These are phyloP conservation scores for Caenorhabditis panamensis DNA, from an alignment of 2,888 invertebrate species.

Conservation along the genomic window DNA sequence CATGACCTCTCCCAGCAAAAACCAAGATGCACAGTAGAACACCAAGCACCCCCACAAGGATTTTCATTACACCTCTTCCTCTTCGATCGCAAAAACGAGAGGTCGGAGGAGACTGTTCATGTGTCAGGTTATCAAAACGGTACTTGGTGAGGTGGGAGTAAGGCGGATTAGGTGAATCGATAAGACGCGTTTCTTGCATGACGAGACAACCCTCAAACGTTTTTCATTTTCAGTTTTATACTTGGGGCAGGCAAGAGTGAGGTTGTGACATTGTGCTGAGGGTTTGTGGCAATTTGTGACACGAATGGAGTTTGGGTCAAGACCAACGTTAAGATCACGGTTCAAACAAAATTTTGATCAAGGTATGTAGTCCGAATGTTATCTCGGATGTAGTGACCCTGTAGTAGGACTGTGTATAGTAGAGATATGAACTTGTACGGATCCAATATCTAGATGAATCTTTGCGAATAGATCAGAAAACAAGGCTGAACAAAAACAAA, in stretches of 20 bases:
- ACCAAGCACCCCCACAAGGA: conserved; percentile 32
- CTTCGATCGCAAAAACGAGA: conserved; percentile 33
- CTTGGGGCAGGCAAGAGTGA: background rate
- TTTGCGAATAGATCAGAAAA: conserved; percentile 6
- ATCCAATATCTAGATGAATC: no score
- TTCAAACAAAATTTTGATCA: no score
- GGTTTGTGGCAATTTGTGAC: background rate
- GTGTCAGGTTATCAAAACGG: conserved; percentile 54
- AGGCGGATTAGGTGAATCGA: conserved; percentile 49
- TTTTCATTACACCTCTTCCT: conserved; percentile 38
- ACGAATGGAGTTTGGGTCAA: background rate
- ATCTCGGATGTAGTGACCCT: no score
- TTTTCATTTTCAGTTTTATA: conserved; percentile 6
- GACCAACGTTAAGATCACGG: no score
- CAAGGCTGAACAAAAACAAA: no score
- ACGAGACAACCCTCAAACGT: conserved; percentile 34
- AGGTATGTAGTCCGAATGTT: no score
- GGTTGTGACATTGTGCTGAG: conserved; percentile 4
- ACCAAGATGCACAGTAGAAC: conserved; percentile 18
- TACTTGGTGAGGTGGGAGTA: conserved; percentile 53
- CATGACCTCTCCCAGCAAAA: conserved; percentile 20
- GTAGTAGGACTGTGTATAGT: background rate
- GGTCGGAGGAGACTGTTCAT: conserved; percentile 48
- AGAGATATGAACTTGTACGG: conserved; percentile 11
- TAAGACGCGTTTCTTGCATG: conserved; percentile 50